Conservation (phyloP, 2,888 invertebrate species). For the Thalpophila matura region DNA sequence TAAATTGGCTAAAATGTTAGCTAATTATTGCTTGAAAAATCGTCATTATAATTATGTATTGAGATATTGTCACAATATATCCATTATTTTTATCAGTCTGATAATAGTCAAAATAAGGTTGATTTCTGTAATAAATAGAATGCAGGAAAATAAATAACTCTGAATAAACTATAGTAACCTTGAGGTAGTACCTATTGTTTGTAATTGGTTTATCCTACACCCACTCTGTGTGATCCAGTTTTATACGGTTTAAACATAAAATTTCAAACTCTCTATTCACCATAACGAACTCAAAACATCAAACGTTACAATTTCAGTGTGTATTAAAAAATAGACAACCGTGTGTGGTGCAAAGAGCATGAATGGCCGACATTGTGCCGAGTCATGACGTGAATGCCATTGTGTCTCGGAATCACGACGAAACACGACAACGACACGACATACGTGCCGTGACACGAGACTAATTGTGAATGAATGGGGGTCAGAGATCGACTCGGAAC, state of each 20-base stretch:
- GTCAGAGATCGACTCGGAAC: slow-evolving; percentile 85
- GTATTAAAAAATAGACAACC: slow-evolving; percentile 58
- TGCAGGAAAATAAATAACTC: neutral
- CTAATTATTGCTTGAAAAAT: too few species aligned
- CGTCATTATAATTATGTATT: too few species aligned
- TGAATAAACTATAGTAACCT: neutral
- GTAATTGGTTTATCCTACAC: neutral
- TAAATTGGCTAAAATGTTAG: neutral
- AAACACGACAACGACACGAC: slow-evolving; percentile 81
- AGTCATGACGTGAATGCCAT: slow-evolving; percentile 88
- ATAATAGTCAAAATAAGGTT: neutral
- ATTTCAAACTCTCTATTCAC: slow-evolving; percentile 1
- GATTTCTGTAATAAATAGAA: neutral
- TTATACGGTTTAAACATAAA: neutral
- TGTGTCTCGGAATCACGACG: slow-evolving; percentile 86
- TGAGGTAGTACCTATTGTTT: neutral
- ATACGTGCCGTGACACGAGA: slow-evolving; percentile 74
- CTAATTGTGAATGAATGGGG: slow-evolving; percentile 89
- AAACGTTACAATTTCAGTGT: slow-evolving; percentile 52
- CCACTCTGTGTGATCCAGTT: neutral
- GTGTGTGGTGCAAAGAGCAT: slow-evolving; percentile 72
- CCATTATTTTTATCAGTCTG: neutral
- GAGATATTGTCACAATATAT: slow-evolving; percentile 1
- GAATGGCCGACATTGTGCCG: slow-evolving; percentile 85
- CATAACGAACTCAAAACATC: slow-evolving; percentile 18